Percentiles rank a stretch among this genome's conserved stretches.
These are phyloP conservation scores for Drosophila grimshawi DNA, from an alignment of 1,140 invertebrate genomes.

Conservation along the genomic window DNA sequence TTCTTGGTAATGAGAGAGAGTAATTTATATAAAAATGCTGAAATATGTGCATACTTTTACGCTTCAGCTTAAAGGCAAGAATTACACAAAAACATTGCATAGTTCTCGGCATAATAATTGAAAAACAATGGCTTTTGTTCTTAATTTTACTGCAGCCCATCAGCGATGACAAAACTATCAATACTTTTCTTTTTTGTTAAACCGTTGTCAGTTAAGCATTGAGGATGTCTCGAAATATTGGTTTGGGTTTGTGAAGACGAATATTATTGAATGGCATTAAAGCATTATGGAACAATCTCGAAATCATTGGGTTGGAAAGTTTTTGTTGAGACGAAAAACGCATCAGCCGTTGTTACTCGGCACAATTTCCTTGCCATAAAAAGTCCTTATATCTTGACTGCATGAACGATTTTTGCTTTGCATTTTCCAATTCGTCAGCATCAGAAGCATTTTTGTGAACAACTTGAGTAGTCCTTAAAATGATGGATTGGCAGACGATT, in stretches of 20 bases:
- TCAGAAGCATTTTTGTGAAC: background rate
- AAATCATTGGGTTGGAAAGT: background rate
- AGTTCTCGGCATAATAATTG: too few relatives aligned
- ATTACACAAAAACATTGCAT: too few relatives aligned
- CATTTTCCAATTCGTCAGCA: background rate
- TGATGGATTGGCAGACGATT: background rate
- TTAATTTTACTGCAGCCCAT: background rate
- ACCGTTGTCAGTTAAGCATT: background rate
- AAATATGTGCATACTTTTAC: too few relatives aligned
- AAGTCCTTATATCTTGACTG: background rate
- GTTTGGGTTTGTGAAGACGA: background rate
- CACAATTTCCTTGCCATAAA: background rate
- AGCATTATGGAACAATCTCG: background rate
- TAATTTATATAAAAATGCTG: too few relatives aligned
- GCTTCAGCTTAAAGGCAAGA: too few relatives aligned
- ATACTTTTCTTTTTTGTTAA: background rate
- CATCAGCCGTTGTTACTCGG: background rate
- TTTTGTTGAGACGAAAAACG: background rate
- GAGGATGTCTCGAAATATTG: background rate
- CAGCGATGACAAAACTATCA: background rate
- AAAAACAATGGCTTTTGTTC: too few relatives aligned
- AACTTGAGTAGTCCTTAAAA: background rate
- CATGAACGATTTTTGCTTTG: background rate
- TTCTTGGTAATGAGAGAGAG: too few relatives aligned
- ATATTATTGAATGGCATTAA: conserved; percentile 1